phyloP scores from a whole-genome alignment of 2,113 vertebrate genomes.

The Dunckerocampus dactyliophorus region DNA sequence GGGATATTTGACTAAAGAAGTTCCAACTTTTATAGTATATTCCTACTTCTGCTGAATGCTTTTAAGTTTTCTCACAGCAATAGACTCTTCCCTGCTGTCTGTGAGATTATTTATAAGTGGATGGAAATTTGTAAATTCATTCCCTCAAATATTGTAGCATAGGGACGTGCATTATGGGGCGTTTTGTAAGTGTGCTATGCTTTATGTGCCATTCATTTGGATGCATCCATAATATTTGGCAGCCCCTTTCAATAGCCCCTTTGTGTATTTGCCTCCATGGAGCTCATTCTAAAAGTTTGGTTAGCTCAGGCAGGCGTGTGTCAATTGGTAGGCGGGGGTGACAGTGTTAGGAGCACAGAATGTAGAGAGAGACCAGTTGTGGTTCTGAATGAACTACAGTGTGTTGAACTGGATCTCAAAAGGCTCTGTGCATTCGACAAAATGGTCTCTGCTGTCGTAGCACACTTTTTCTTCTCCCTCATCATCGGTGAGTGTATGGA shows the following conservation, averaged over 20 bases:
- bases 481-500: constrained; percentile 51
- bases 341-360: constrained; percentile 15
- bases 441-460: constrained; percentile 49
- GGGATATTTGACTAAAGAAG: too few relatives aligned
- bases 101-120: too few relatives aligned
- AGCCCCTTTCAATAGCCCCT: constrained; percentile 51
- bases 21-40: too few relatives aligned
- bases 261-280: constrained; percentile 47
- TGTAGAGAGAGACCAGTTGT: constrained; percentile 34
- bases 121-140: neutral
- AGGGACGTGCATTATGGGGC: too few relatives aligned
- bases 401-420: constrained; percentile 29
- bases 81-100: too few relatives aligned
- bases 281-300: constrained; percentile 41
- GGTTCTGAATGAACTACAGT: constrained; percentile 56
- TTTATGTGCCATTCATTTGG: constrained; percentile 8
- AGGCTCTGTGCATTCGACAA: constrained; percentile 35
- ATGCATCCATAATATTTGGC: constrained; percentile 16
- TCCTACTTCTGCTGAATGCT: too few relatives aligned
- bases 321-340: constrained; percentile 6
- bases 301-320: constrained; percentile 23
- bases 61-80: too few relatives aligned
- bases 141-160: neutral
- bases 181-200: too few relatives aligned
- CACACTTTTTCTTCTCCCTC: constrained; percentile 41